Evolutionary conservation across 2,797 vertebrate species (phyloP).

Genomic region (Propithecus deckenii): DNA sequence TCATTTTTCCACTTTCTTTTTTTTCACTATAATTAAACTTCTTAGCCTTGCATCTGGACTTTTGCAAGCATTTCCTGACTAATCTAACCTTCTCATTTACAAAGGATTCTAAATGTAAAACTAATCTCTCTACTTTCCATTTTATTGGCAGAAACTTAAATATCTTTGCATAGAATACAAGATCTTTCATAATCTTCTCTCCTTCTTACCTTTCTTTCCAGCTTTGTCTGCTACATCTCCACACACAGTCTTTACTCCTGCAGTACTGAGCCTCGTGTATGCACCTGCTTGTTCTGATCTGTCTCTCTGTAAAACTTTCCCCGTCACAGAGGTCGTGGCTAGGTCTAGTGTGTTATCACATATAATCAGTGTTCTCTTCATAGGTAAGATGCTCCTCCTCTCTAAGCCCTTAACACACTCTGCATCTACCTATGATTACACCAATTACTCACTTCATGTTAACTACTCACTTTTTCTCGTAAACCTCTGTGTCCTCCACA

Average conservation of each 20-base stretch:
- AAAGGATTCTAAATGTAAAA: neutral
- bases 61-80: neutral
- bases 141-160: neutral
- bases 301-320: neutral
- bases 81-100: neutral
- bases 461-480: neutral
- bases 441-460: neutral
- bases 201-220: neutral
- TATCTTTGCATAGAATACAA: neutral
- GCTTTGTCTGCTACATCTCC: neutral
- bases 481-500: neutral
- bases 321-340: accelerated
- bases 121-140: neutral
- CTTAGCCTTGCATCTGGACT: neutral
- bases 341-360: neutral
- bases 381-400: neutral
- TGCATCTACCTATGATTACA: neutral
- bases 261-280: neutral
- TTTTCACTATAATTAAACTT: neutral
- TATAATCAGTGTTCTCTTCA: neutral
- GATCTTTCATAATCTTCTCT: neutral
- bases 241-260: neutral
- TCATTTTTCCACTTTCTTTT: neutral
- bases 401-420: neutral
- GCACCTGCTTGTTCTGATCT: neutral